Percentiles rank a stretch among this genome's conserved stretches.
Conservation (phyloP, 2,797 vertebrate species). For the Echiichthys vipera region DNA sequence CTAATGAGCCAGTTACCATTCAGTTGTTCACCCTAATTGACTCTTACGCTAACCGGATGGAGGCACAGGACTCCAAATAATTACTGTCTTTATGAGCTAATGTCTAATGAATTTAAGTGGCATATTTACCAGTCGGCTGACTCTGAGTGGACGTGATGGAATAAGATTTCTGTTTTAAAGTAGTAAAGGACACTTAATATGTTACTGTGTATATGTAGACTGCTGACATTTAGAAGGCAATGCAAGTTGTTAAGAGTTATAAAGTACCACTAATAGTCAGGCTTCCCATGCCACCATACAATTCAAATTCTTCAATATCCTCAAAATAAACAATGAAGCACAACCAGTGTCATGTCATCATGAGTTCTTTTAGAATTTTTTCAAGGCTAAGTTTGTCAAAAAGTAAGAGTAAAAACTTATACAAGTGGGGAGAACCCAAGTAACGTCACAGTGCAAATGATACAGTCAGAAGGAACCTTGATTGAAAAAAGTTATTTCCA, state of each 20-base stretch:
- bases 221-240: constrained; percentile 13
- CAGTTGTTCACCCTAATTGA: constrained; percentile 85
- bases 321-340: background rate
- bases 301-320: background rate
- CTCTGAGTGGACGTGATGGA: constrained; percentile 54
- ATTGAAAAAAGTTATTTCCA: background rate
- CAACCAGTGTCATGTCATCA: background rate
- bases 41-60: constrained; percentile 79
- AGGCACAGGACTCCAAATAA: constrained; percentile 81
- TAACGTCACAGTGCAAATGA: background rate
- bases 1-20: constrained; percentile 88
- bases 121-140: constrained; percentile 71
- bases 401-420: background rate
- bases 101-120: constrained; percentile 82
- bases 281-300: background rate
- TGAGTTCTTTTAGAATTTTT: background rate
- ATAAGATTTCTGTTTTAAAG: constrained; percentile 40
- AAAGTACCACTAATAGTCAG: background rate
- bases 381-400: constrained; percentile 4
- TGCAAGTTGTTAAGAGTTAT: background rate
- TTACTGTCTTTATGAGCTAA: constrained; percentile 79
- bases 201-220: background rate
- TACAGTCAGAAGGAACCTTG: background rate
- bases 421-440: too few species aligned
- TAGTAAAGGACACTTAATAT: constrained; percentile 4